Conservation (phyloP, 2,797 vertebrate species). For the Oceanodroma leucorhoa region DNA sequence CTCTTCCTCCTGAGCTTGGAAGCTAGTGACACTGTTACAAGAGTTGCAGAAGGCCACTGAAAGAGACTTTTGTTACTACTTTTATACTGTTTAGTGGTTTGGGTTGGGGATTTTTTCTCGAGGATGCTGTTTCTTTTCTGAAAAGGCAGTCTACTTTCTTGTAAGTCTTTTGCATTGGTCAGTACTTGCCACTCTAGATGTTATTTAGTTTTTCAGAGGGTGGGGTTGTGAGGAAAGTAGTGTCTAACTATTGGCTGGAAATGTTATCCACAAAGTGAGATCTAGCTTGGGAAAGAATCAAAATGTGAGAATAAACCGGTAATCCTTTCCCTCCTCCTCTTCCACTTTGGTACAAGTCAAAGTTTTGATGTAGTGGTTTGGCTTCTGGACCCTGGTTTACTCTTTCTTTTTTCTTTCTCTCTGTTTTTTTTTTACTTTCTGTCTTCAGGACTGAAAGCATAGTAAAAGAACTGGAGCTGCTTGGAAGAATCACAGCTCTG, state of each 20-base stretch:
- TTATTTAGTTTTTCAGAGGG: background rate
- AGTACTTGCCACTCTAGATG: background rate
- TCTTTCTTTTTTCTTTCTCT: background rate
- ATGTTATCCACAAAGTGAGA: background rate
- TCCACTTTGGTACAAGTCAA: background rate
- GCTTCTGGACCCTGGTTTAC: background rate
- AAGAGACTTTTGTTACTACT: background rate
- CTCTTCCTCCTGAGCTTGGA: background rate
- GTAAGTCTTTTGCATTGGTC: background rate
- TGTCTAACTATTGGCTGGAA: background rate
- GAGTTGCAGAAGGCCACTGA: background rate
- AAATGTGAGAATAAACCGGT: background rate
- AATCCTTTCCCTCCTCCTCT: background rate
- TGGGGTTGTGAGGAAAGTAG: background rate
- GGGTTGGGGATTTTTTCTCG: background rate
- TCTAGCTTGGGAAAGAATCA: background rate
- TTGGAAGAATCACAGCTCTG: conserved; percentile 92
- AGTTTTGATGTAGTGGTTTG: background rate
- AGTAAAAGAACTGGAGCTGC: conserved; percentile 88
- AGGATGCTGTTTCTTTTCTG: background rate
- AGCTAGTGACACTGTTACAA: background rate
- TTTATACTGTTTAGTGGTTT: background rate
- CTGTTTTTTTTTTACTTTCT: no score
- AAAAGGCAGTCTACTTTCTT: background rate
- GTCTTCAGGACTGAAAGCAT: conserved; percentile 87